Conservation (phyloP, 2,888 invertebrate genomes). For the Congeria kusceri region DNA sequence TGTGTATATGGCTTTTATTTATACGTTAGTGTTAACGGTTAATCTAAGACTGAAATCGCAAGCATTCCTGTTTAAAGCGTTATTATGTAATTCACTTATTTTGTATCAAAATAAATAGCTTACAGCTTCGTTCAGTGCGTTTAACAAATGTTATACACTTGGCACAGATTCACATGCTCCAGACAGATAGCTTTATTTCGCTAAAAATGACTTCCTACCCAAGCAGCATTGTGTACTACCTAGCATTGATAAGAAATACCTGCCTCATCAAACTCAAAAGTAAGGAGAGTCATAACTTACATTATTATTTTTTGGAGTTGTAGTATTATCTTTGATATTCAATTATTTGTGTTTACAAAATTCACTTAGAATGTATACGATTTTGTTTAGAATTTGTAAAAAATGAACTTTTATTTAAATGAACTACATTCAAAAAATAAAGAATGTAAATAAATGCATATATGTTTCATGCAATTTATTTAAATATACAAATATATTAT, state of each 20-base stretch:
- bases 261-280: not conserved
- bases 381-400: too few species aligned
- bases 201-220: not conserved
- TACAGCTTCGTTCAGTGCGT: not conserved
- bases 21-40: not conserved
- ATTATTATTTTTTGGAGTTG: too few species aligned
- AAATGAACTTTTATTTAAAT: too few species aligned
- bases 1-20: not conserved
- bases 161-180: not conserved
- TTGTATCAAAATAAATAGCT: not conserved
- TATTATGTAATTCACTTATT: not conserved
- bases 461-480: too few species aligned
- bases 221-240: not conserved
- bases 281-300: too few species aligned
- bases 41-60: not conserved
- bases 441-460: too few species aligned
- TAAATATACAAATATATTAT: too few species aligned
- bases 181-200: not conserved
- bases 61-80: not conserved
- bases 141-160: not conserved
- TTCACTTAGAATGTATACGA: too few species aligned
- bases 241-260: slow-evolving; percentile 1
- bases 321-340: too few species aligned
- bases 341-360: too few species aligned
- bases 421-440: too few species aligned